Conservation (phyloP, 2,113 vertebrate species). For the Festucalex cinctus region DNA sequence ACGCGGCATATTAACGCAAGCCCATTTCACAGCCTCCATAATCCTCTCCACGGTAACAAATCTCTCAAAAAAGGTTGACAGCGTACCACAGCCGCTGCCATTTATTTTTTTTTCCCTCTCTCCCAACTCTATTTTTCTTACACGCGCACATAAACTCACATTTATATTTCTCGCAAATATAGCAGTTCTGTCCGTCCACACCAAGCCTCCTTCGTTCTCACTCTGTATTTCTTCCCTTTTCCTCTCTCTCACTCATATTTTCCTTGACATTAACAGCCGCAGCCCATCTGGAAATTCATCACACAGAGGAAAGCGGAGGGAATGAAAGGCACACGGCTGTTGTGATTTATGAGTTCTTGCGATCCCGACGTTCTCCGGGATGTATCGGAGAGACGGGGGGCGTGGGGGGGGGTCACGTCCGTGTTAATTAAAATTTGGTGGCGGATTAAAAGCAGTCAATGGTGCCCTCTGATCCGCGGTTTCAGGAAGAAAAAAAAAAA, state of each 20-base stretch:
- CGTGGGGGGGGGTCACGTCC: constrained; percentile 50
- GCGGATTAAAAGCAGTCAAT: constrained; percentile 74
- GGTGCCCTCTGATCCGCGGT: constrained; percentile 66
- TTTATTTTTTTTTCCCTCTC: constrained; percentile 36
- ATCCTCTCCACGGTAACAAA: constrained; percentile 64
- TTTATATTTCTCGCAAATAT: constrained; percentile 26
- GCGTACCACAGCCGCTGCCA: constrained; percentile 42
- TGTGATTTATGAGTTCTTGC: constrained; percentile 75
- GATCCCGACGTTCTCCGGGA: constrained; percentile 61
- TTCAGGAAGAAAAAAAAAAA: constrained; percentile 69
- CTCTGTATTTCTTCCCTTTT: not conserved
- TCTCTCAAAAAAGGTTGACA: constrained; percentile 63
- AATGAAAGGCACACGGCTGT: constrained; percentile 59
- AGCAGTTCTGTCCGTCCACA: constrained; percentile 31
- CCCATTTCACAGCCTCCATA: constrained; percentile 63
- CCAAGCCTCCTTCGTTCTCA: constrained; percentile 13
- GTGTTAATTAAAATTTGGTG: constrained; percentile 76
- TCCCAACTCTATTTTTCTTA: constrained; percentile 25
- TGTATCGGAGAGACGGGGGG: constrained; percentile 37
- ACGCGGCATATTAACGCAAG: constrained; percentile 58
- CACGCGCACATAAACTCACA: constrained; percentile 40
- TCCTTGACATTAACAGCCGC: constrained; percentile 53
- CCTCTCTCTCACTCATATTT: constrained; percentile 33
- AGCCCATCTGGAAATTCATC: constrained; percentile 69
- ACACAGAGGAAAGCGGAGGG: constrained; percentile 41